These are phyloP conservation scores for Palythoa grandis DNA, from an alignment of 92 coral and sea anemone genomes.

Conservation along the genomic window DNA sequence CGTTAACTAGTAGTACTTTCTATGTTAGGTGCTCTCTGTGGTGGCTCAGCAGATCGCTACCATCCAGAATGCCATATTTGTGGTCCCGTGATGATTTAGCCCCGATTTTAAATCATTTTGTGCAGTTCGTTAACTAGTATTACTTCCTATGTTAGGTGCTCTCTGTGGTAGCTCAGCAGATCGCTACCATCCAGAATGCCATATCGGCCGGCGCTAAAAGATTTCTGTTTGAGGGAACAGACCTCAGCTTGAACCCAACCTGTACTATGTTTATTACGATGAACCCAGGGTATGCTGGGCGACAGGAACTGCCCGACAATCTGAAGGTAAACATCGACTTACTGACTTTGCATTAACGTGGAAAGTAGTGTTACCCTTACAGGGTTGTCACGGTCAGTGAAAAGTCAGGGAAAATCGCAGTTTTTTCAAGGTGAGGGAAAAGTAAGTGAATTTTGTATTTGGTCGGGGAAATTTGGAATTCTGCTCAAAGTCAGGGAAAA, in stretches of 20 bases:
- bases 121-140: not conserved
- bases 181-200: slow-evolving; percentile 96
- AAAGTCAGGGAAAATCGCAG: too few species aligned
- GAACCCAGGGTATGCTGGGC: slow-evolving; percentile 99
- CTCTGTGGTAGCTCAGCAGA: slow-evolving; percentile 98
- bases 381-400: too few species aligned
- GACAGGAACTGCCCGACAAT: slow-evolving; percentile 97
- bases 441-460: too few species aligned
- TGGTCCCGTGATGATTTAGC: not conserved
- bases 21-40: too few species aligned
- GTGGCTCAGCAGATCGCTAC: too few species aligned
- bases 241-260: slow-evolving; percentile 92
- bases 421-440: too few species aligned
- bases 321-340: slow-evolving; percentile 74
- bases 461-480: too few species aligned
- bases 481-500: too few species aligned
- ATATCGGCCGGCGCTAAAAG: slow-evolving; percentile 85
- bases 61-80: too few species aligned
- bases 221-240: slow-evolving; percentile 97
- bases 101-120: not conserved
- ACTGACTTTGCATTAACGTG: too few species aligned
- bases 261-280: slow-evolving; percentile 98
- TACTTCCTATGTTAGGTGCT: slow-evolving; percentile 69
- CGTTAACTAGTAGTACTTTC: not conserved
- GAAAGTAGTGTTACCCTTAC: too few species aligned